Percentiles rank a stretch among this genome's conserved stretches.
These are phyloP conservation scores for silkworm (Bombyx mori) DNA, from an alignment of 1,140 invertebrate species.

Conservation along the genomic window DNA sequence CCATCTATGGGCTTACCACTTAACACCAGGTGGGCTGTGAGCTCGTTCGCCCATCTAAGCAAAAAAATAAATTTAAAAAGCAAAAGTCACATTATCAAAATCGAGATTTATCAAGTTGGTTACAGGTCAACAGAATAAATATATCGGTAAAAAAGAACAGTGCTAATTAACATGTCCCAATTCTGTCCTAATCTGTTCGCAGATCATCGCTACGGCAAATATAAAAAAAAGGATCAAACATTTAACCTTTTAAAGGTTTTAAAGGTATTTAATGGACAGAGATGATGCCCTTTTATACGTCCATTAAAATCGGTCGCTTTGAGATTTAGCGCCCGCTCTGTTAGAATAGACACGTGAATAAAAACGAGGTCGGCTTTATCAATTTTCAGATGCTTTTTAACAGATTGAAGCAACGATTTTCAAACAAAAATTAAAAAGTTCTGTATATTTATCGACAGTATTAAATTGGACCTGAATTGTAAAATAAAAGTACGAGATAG, in stretches of 20 bases:
- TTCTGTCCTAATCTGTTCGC: conserved; percentile 39
- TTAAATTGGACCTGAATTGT: not conserved
- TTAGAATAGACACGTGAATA: conserved; percentile 43
- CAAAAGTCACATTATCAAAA: no score
- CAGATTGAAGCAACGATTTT: conserved; percentile 23
- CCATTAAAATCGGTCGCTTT: conserved; percentile 62
- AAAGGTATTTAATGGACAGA: conserved; percentile 69
- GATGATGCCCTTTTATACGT: conserved; percentile 60
- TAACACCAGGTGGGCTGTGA: no score
- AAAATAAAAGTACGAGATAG: not conserved
- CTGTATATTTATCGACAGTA: not conserved
- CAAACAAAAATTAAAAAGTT: not conserved
- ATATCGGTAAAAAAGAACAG: conserved; percentile 3
- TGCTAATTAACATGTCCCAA: conserved; percentile 49
- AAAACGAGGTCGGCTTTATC: conserved; percentile 38
- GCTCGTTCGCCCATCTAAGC: no score
- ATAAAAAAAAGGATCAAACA: conserved; percentile 68
- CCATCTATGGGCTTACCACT: no score
- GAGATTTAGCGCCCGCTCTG: conserved; percentile 50
- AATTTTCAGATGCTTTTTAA: conserved; percentile 46
- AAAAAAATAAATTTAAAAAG: no score
- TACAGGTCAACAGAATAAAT: no score
- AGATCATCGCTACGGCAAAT: conserved; percentile 57
- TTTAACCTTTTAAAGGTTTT: conserved; percentile 22
- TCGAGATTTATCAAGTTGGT: no score